Evolutionary conservation across 2,888 invertebrate genomes (phyloP), one percentile per base, ranked within the genome.

Genomic region (Gastrophysa polygoni): DNA sequence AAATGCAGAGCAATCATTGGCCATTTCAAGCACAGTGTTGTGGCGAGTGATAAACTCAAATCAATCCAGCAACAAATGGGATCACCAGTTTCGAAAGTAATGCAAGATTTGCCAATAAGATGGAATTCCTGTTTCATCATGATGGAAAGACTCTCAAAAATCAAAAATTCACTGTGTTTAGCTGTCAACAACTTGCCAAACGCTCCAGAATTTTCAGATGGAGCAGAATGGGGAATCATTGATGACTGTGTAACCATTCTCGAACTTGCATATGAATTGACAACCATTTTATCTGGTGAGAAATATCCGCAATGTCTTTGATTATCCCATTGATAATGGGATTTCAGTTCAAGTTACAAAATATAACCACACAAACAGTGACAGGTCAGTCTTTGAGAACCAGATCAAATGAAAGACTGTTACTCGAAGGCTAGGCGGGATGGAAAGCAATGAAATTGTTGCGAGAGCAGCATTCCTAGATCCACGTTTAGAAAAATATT

Each of bases 91-190:
- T 55, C 71, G 16, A 71, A 74, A 64, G 63, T 74, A 1, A 73
- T 71, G 56, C 70, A 72, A 54, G 71, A 72, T 57, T 64, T 74
- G 1, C 34, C 44, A 3, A 72, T 72, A 14, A 64, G 72, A 28
- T 74, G 73, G 71, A 75, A 73, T 58, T 73, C 69, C 2, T 54
- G 57, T 14, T 60, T 63, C 20, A 24, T 48, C 4, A 65, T 68
- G 63, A 48, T 67, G 11, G 58, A 64, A 24, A 44, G 64, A 48
- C n/a, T 63, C 24, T 18, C 59, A 17, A 38, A 57, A 63, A 48
- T 65, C 17, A 61, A 65, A 34, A 62, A 61, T 32, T 11, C 59
- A 18, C 34, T 64, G 3, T 64, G 54, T 52, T 57, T 61, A 49
- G 57, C 52, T 2, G 44, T 67, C 2, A 44, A 61, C 8, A 52